A percentile compares a stretch with the other conserved stretches of the same genome.
Conservation (phyloP, 2,888 invertebrate genomes). For the Tenodera sinensis region DNA sequence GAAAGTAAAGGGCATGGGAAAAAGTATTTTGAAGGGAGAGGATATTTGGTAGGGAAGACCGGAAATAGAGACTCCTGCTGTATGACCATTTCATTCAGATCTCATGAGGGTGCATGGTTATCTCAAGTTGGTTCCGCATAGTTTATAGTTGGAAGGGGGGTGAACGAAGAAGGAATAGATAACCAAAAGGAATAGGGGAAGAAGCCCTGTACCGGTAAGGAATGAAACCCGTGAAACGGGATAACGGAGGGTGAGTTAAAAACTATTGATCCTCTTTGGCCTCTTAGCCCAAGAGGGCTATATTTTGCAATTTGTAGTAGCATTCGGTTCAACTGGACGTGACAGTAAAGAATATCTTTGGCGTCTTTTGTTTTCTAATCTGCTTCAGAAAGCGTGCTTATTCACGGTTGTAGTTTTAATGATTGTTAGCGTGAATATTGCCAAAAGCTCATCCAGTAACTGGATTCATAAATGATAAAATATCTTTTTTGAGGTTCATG, state of each 20-base stretch:
- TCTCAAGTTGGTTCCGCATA: background rate
- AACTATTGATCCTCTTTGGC: background rate
- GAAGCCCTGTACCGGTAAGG: background rate
- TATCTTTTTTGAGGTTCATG: no score
- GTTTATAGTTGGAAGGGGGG: background rate
- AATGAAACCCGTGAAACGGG: background rate
- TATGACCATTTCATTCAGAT: slow-evolving; percentile 14
- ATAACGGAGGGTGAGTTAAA: background rate
- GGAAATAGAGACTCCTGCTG: background rate
- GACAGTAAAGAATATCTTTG: background rate
- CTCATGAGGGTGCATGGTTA: background rate
- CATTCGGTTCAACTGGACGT: background rate
- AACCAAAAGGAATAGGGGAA: background rate
- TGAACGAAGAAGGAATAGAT: background rate
- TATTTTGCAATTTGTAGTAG: background rate
- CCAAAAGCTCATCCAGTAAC: no score
- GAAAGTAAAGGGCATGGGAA: background rate
- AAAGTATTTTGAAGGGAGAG: background rate
- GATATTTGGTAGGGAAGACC: background rate
- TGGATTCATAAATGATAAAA: no score
- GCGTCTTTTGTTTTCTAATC: no score
- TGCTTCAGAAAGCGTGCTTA: no score
- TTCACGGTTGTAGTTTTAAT: no score
- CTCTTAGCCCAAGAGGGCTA: background rate
- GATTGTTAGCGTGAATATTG: no score